phyloP scores from a whole-genome alignment of 2,797 vertebrate species.

The Manis pentadactyla region DNA sequence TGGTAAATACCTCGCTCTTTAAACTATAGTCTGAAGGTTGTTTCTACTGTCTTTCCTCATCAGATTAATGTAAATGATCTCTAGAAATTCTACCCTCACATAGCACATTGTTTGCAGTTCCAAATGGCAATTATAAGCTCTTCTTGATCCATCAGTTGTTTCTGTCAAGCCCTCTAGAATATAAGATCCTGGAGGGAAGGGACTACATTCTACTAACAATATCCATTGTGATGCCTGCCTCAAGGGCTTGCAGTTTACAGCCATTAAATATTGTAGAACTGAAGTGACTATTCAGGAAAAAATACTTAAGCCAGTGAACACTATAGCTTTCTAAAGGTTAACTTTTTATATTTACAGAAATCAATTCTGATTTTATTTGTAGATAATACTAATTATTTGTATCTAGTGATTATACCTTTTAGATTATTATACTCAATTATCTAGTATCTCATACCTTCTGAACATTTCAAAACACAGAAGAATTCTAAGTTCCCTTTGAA shows the following conservation, averaged over 20 bases:
- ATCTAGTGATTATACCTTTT: too few relatives aligned
- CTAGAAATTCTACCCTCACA: not conserved
- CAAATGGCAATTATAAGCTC: not conserved
- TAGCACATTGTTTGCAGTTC: not conserved
- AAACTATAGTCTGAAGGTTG: not conserved
- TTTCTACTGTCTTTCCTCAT: not conserved
- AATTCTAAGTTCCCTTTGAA: not conserved
- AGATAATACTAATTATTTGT: not conserved
- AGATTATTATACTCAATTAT: too few relatives aligned
- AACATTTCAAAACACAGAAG: constrained; percentile 16
- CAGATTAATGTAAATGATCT: not conserved
- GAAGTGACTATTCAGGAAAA: not conserved
- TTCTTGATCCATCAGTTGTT: not conserved
- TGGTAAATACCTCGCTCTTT: not conserved
- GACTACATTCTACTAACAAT: not conserved
- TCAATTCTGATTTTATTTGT: not conserved
- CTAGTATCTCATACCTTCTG: not conserved
- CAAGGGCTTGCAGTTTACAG: not conserved
- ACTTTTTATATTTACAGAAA: not conserved
- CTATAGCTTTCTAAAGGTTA: not conserved
- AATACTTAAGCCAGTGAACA: not conserved
- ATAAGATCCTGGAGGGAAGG: not conserved
- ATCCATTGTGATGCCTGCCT: not conserved
- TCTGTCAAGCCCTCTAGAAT: not conserved
- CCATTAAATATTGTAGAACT: not conserved